phyloP scores from a whole-genome alignment of 2,113 vertebrate species.

The Anolis sagrei region DNA sequence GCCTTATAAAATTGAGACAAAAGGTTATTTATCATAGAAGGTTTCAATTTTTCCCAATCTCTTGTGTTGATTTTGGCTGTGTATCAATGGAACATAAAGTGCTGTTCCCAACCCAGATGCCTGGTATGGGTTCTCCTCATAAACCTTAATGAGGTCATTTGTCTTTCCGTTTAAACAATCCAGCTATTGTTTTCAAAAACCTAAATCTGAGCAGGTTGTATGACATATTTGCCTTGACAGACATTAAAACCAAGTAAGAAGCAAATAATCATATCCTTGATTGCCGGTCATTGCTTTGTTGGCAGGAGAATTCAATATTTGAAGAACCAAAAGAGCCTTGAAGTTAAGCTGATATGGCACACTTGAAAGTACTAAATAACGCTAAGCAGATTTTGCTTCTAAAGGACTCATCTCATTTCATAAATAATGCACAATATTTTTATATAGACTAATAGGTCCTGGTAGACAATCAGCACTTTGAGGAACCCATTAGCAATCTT shows the following conservation, averaged over 20 bases:
- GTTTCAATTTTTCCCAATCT: neutral
- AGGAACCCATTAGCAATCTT: slow-evolving; percentile 39
- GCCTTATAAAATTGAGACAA: slow-evolving; percentile 7
- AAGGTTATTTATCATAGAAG: neutral
- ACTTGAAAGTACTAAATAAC: slow-evolving; percentile 26
- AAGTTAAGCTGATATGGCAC: neutral
- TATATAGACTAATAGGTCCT: slow-evolving; percentile 2
- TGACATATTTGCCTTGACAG: neutral
- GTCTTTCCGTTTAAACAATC: slow-evolving; percentile 9
- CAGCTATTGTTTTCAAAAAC: slow-evolving; percentile 9
- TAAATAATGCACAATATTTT: slow-evolving; percentile 46
- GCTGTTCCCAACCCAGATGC: neutral
- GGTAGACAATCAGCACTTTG: neutral
- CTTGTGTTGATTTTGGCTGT: neutral
- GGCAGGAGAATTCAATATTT: slow-evolving; percentile 9
- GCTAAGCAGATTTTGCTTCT: slow-evolving; percentile 21
- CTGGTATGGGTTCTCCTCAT: slow-evolving; percentile 19
- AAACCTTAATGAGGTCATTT: slow-evolving; percentile 26
- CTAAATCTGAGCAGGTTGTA: slow-evolving; percentile 9
- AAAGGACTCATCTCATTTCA: neutral
- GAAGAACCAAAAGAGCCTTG: slow-evolving; percentile 28
- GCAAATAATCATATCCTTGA: slow-evolving; percentile 14
- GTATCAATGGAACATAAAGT: neutral
- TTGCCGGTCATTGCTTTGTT: slow-evolving; percentile 6
- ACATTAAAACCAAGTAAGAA: neutral